Conservation (phyloP, 2,888 invertebrate genomes). For the Cyrtodaria siliqua region DNA sequence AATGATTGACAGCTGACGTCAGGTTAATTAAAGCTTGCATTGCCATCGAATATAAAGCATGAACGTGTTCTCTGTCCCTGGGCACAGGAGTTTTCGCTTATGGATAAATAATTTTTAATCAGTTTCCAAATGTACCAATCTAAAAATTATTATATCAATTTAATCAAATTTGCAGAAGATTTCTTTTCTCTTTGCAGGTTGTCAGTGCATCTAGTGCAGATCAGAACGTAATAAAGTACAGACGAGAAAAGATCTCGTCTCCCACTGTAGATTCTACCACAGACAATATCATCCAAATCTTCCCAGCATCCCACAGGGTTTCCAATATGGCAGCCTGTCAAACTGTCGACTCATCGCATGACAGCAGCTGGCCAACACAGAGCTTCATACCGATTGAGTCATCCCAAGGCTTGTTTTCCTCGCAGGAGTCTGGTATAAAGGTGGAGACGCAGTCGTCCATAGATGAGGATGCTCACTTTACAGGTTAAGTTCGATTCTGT, state of each 20-base stretch:
- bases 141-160: too few species aligned
- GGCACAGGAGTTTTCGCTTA: too few species aligned
- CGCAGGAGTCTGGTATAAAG: conserved; percentile 58
- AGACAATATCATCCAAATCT: conserved; percentile 45
- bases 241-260: conserved; percentile 74
- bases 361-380: conserved; percentile 27
- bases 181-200: too few species aligned
- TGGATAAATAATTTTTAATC: too few species aligned
- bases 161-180: too few species aligned
- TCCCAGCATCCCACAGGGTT: conserved; percentile 8
- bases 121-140: too few species aligned
- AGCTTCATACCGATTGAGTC: conserved; percentile 49
- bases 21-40: too few species aligned
- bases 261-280: conserved; percentile 79
- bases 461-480: conserved; percentile 29
- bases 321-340: conserved; percentile 1
- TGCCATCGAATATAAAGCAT: too few species aligned
- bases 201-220: conserved; percentile 15
- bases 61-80: too few species aligned
- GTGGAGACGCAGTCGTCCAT: conserved; percentile 44
- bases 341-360: neutral
- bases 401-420: conserved; percentile 11
- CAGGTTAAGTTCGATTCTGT: too few species aligned
- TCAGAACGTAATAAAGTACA: conserved; percentile 29
- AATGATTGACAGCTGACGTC: too few species aligned